Percentiles rank a stretch among this genome's conserved stretches.
phyloP scores from a whole-genome alignment of 2,113 vertebrate genomes.

The Tragelaphus imberbis region DNA sequence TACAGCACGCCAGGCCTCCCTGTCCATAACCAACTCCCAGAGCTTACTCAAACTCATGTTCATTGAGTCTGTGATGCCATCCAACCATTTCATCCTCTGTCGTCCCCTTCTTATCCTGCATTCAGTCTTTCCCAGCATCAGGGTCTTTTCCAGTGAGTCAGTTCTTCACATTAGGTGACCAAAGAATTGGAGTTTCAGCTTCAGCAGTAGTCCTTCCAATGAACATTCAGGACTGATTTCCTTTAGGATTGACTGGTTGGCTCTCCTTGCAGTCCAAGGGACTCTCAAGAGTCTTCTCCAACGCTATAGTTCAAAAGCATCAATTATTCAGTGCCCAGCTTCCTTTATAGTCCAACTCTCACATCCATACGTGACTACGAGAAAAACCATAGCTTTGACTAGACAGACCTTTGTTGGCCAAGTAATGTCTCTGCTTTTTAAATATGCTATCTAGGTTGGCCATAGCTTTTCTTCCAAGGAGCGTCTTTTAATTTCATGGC shows the following conservation, averaged over 20 bases:
- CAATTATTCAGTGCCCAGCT: not conserved
- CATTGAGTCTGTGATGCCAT: not conserved
- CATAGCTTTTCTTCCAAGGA: not conserved
- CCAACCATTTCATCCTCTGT: not conserved
- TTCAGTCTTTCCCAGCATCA: not conserved
- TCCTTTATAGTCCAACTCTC: not conserved
- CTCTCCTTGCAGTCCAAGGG: not conserved
- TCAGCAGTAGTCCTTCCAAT: not conserved
- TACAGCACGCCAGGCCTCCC: not conserved
- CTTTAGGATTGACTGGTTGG: not conserved
- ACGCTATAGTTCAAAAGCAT: not conserved
- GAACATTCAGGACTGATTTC: not conserved
- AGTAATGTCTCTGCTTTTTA: not conserved
- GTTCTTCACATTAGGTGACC: not conserved
- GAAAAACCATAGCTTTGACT: not conserved
- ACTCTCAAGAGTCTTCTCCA: not conserved
- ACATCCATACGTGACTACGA: not conserved
- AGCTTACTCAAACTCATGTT: not conserved
- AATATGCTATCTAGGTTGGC: not conserved
- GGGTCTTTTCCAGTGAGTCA: not conserved
- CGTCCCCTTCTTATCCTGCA: fast-evolving
- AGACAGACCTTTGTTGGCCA: not conserved
- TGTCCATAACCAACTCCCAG: not conserved
- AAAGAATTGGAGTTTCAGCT: not conserved
- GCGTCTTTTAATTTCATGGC: not conserved